Conservation (phyloP, 2,113 vertebrate genomes). For the Circaetus gallicus region DNA sequence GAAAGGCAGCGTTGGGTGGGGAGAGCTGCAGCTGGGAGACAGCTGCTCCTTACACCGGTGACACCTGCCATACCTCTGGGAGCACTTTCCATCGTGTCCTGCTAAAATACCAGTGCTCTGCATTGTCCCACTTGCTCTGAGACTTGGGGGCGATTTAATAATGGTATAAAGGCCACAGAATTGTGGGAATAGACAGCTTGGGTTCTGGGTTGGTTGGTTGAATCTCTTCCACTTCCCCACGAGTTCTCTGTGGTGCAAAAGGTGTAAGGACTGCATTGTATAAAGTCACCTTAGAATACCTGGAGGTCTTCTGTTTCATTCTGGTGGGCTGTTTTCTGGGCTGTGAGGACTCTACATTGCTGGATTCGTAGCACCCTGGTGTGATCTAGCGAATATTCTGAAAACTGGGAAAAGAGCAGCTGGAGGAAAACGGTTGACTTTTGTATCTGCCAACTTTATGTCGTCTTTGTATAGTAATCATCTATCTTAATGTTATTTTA, state of each 20-base stretch:
- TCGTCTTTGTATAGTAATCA: background rate
- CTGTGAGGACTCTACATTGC: background rate
- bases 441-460: background rate
- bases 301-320: background rate
- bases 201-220: background rate
- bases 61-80: background rate
- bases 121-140: background rate
- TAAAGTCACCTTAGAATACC: background rate
- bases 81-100: background rate
- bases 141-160: background rate
- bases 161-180: background rate
- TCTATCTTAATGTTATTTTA: background rate
- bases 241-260: background rate
- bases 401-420: constrained; percentile 49
- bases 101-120: background rate
- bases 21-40: background rate
- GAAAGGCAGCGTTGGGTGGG: background rate
- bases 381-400: background rate
- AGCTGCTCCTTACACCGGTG: background rate
- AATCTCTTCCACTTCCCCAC: fast-evolving
- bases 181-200: background rate
- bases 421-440: background rate
- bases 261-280: background rate
- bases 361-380: background rate
- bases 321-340: background rate